Evolutionary conservation across 2,113 vertebrate genomes (phyloP).

Genomic region (Salminus brasiliensis): DNA sequence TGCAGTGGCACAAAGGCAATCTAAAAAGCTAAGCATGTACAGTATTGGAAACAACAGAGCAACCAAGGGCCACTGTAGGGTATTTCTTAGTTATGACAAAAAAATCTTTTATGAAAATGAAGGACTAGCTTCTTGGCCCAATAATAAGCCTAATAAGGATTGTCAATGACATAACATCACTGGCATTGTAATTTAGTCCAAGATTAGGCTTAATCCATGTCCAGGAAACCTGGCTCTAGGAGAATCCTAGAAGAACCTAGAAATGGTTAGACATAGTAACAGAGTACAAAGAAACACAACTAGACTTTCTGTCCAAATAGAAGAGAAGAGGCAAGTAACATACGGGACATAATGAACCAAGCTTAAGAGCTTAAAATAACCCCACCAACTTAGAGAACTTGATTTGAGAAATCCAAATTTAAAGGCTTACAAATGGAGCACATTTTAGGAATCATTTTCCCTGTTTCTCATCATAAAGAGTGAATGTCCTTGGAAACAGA

Average conservation of each 20-base stretch:
- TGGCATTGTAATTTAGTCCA: background rate
- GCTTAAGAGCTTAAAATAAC: background rate
- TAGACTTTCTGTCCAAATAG: background rate
- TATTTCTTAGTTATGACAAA: background rate
- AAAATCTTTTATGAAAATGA: background rate
- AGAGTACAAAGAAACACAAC: background rate
- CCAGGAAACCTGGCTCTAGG: background rate
- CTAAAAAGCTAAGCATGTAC: constrained; percentile 13
- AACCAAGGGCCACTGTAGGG: background rate
- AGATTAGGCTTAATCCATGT: background rate
- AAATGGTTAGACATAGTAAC: too few relatives aligned
- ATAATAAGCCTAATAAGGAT: background rate
- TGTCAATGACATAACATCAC: background rate
- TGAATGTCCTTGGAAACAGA: background rate
- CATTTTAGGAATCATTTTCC: background rate
- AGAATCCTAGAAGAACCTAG: background rate
- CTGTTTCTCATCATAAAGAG: background rate
- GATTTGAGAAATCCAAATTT: background rate
- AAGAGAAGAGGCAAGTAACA: background rate
- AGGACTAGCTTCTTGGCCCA: background rate
- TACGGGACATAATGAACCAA: background rate
- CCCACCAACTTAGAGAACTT: background rate
- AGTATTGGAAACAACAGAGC: constrained; percentile 12
- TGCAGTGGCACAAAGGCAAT: constrained; percentile 12
- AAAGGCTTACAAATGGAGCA: background rate